A percentile compares a stretch with the other conserved stretches of the same genome.
These are phyloP conservation scores for Galagoides demidoff DNA, from an alignment of 2,797 vertebrate species.

Conservation along the genomic window DNA sequence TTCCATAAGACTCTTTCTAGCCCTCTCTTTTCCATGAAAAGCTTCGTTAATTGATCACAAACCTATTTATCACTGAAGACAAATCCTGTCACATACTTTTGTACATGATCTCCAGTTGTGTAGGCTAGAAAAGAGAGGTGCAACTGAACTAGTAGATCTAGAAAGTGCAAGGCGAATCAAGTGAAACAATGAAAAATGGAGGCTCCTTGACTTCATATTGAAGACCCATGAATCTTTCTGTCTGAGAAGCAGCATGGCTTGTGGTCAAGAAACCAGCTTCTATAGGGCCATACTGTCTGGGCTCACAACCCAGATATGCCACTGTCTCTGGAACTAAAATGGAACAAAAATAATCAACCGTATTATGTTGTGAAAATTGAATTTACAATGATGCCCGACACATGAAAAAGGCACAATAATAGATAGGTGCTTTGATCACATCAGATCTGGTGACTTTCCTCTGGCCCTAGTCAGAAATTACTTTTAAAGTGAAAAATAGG, in stretches of 20 bases:
- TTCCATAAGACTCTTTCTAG: not conserved
- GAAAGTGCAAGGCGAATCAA: not conserved
- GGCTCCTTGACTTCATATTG: not conserved
- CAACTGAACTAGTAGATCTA: not conserved
- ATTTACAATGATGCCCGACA: too few species aligned
- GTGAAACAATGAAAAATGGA: not conserved
- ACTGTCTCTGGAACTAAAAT: not conserved
- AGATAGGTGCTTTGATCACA: not conserved
- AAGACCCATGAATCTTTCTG: not conserved
- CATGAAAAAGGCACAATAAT: not conserved
- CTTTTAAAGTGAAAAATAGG: not conserved
- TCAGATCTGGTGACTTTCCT: not conserved
- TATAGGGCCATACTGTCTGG: not conserved
- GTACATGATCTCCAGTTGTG: not conserved
- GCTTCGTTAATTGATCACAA: not conserved
- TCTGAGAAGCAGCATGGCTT: not conserved
- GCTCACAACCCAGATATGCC: not conserved
- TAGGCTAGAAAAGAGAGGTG: not conserved
- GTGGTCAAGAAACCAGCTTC: not conserved
- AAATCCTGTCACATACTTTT: not conserved
- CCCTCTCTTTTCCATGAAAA: not conserved
- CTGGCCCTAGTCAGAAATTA: not conserved
- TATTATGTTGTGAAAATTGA: not conserved
- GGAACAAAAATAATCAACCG: not conserved
- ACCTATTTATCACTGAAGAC: not conserved